phyloP scores from a whole-genome alignment of 2,888 invertebrate species.

The Graphium colonna region DNA sequence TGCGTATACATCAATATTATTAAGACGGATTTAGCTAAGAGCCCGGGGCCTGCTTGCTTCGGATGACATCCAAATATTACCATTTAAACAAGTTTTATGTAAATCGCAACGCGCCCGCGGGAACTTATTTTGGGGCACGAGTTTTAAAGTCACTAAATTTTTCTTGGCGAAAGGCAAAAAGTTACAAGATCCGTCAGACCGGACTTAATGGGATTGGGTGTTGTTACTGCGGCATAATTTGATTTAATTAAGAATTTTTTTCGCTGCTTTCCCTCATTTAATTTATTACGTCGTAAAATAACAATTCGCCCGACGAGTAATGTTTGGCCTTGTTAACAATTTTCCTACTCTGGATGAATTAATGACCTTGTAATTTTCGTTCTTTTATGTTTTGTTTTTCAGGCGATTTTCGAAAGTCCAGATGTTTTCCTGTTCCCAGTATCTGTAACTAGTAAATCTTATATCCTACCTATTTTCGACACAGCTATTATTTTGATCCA shows the following conservation, averaged over 20 bases:
- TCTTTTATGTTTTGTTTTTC: not conserved
- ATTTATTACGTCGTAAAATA: constrained; percentile 24
- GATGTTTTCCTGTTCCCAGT: no score
- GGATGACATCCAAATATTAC: constrained; percentile 77
- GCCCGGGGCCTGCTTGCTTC: constrained; percentile 44
- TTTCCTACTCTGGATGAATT: constrained; percentile 4
- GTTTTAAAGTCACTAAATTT: constrained; percentile 67
- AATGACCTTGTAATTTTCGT: not conserved
- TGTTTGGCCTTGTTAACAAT: constrained; percentile 21
- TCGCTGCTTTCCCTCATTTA: constrained; percentile 18
- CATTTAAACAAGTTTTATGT: constrained; percentile 80
- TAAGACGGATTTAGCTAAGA: constrained; percentile 53
- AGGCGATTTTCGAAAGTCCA: not conserved
- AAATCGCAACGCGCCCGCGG: constrained; percentile 62
- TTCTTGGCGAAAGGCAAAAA: constrained; percentile 64
- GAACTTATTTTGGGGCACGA: constrained; percentile 65
- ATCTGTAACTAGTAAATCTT: no score
- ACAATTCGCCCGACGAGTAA: constrained; percentile 18
- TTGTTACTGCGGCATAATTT: constrained; percentile 57
- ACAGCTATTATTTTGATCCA: no score
- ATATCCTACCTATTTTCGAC: no score
- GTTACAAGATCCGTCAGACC: constrained; percentile 66
- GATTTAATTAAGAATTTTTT: constrained; percentile 61
- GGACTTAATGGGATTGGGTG: constrained; percentile 64
- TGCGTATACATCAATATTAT: constrained; percentile 32